A percentile compares a stretch with the other conserved stretches of the same genome.
These are phyloP conservation scores for Cuniculus paca DNA, from an alignment of 2,797 vertebrate genomes.

Conservation along the genomic window DNA sequence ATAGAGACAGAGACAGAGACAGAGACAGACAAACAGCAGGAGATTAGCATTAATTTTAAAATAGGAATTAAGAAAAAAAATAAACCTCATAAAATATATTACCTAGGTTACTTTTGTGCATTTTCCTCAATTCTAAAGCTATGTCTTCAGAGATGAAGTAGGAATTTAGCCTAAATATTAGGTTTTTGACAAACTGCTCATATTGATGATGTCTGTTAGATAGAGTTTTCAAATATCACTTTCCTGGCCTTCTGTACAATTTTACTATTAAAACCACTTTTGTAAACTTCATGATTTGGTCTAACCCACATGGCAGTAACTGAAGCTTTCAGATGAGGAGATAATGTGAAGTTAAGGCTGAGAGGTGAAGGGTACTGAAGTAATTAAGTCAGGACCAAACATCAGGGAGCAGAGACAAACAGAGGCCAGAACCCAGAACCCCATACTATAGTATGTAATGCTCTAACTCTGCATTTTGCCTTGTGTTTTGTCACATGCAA, in stretches of 20 bases:
- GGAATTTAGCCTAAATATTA: conserved; percentile 6
- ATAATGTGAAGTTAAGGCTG: neutral
- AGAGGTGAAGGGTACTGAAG: neutral
- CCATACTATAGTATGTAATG: neutral
- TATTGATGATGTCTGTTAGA: neutral
- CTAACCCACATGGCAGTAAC: neutral
- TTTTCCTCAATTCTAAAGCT: conserved; percentile 59
- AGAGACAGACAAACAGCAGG: neutral
- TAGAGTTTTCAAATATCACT: conserved; percentile 28
- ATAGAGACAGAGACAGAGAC: neutral
- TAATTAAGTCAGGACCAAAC: neutral
- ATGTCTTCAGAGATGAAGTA: conserved; percentile 26
- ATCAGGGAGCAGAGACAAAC: neutral
- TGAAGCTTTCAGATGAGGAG: conserved; percentile 35
- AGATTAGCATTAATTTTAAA: conserved; percentile 54
- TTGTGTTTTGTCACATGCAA: neutral
- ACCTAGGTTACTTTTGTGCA: conserved; percentile 37
- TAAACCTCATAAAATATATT: conserved; percentile 61
- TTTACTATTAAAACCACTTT: conserved; percentile 44
- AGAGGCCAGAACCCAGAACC: neutral
- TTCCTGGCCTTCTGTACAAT: neutral
- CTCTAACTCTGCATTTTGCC: neutral
- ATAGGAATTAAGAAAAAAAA: conserved; percentile 50
- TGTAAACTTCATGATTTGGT: conserved; percentile 28
- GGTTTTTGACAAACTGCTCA: neutral